Evolutionary conservation across 2,888 invertebrate species (phyloP), one percentile per base, ranked within the genome.

Genomic region (Stenoptilia bipunctidactyla): DNA sequence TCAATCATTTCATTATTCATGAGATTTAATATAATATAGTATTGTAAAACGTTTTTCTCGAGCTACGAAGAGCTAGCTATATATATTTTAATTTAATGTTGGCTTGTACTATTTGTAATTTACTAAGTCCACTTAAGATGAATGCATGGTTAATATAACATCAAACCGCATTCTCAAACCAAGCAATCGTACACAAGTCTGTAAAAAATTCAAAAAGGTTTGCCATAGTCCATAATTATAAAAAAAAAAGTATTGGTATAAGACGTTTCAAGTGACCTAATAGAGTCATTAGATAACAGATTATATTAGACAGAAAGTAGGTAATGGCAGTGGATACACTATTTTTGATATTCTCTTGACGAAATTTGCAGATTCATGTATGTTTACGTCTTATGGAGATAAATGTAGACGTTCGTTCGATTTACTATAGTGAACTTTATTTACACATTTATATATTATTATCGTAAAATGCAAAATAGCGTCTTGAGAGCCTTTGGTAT

Each of bases 301-400:
- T 20, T 56, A 67, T 70, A 68, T 73, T 72, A 74, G 69, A 61
- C 79, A 77, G 70, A 76, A 70, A 67, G 69, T 79, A 76, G 71
- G 39, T 34, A 14, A 66, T 60, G 64, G 62, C 69, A 64, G 73
- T 75, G 68, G 71, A 73, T 74, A 72, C 77, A 79, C 82, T 83
- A 83, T 83, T 83, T 83, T 83, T 83, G 83, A 83, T 83, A 83
- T 76, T 68, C 76, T 83, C 83, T 83, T 83, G 79, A 82, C 83
- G 83, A 79, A 80, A 83, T 79, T 80, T 72, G 75, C 75, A 69
- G 68, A 71, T 70, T 68, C 68, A 68, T 62, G 66, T 62, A 67
- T 69, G 69, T 71, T 66, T 62, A 69, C 53, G 58, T 63, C 53
- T 58, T 58, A 58, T 34, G 61, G 55, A 65, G 53, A 65, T 62